These are phyloP conservation scores for Cebus imitator DNA, from an alignment of 2,113 vertebrate species.

Conservation along the genomic window DNA sequence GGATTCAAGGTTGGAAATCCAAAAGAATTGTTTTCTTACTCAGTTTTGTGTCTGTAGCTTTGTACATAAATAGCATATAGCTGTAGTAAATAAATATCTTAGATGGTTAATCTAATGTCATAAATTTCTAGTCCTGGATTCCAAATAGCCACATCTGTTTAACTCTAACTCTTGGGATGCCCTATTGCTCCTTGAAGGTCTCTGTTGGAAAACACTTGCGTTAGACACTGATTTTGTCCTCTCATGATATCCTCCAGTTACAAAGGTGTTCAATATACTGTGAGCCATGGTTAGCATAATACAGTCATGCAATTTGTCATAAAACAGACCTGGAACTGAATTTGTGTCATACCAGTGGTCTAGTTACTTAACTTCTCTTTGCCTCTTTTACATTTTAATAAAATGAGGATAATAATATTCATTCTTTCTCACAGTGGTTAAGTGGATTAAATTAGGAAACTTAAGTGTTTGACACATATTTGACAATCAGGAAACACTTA, in stretches of 20 bases:
- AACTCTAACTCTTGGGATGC: background rate
- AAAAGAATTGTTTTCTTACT: conserved; percentile 32
- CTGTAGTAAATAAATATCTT: background rate
- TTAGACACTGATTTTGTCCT: background rate
- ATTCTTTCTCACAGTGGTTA: background rate
- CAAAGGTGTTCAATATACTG: background rate
- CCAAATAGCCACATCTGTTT: background rate
- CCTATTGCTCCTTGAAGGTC: background rate
- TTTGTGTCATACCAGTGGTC: background rate
- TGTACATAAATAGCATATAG: background rate
- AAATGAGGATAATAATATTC: conserved; percentile 44
- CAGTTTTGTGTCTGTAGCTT: background rate
- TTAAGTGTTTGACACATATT: conserved; percentile 46
- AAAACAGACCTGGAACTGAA: conserved; percentile 1
- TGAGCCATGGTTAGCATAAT: background rate
- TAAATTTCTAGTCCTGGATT: conserved; percentile 40
- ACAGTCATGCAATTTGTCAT: background rate
- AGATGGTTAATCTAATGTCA: background rate
- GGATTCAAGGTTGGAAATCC: background rate
- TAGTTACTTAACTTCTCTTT: background rate
- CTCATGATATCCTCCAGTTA: background rate
- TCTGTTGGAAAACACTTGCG: conserved; percentile 20
- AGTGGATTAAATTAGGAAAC: conserved; percentile 47
- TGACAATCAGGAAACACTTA: conserved; percentile 49
- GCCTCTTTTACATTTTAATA: conserved; percentile 38